Base-by-base conservation (phyloP, 2,797 vertebrate genomes). In the Acanthis flammea region DNA sequence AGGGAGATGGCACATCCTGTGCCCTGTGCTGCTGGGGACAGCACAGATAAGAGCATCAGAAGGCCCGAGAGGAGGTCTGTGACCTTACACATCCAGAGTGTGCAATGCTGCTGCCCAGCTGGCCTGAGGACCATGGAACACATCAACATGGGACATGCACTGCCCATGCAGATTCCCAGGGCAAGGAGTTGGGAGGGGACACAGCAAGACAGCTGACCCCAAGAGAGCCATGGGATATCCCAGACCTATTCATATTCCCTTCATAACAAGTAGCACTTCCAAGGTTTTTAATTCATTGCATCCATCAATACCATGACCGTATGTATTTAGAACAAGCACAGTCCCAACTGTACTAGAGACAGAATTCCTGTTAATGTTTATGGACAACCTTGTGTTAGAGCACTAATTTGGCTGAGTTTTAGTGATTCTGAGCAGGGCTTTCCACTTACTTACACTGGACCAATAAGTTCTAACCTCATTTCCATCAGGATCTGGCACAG, bases 51-150 rank as follows among this genome's bases (percentile, higher is more conserved):
- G 75, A 55, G 8, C 13, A 35, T 10, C 11, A 14, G 24, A 16
- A 57, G 5, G 11, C 30, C 19, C 4, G 2, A 37, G 37, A n/a
- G 39, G 18, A 37, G 22, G 22, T 12, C 27, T 44, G 44, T 17
- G 67, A 50, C 30, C 76, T 70, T 1, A 23, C 41, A 31, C 37
- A 45, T 7, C 14, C 31, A 57, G 37, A 55, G 41, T 53, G 17
- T 8, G 0, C 31, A n/a, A 37, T 19, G 16, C 0, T 1, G 0
- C 14, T 12, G 24, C 48, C 23, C 45, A 83, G 35, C 14, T 2
- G 1, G 35, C 35, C 33, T 13, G 5, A 53, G 28, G 47, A 79
- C 5, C 67, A 37, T 3, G 21, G 37, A 70, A 8, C 5, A 10
- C 5, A 10, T 8, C 67, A 35, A 7, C 31, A 2, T 1, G 18